A percentile compares a stretch with the other conserved stretches of the same genome.
Conservation (phyloP, 2,888 invertebrate genomes). For the Chrysolina haemoptera region DNA sequence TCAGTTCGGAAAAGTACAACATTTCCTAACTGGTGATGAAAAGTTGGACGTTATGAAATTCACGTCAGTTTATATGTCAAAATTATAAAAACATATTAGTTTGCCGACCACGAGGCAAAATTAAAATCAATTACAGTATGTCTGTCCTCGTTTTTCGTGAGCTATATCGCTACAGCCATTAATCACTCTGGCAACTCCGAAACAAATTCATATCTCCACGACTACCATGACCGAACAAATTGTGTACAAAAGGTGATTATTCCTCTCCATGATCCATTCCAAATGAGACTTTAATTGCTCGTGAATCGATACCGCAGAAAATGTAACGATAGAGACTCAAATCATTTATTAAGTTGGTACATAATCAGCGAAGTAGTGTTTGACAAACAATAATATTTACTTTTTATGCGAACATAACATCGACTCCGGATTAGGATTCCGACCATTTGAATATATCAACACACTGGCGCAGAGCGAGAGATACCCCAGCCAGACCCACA, state of each 20-base stretch:
- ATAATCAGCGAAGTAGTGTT: constrained; percentile 63
- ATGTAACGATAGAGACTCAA: constrained; percentile 38
- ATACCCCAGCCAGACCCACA: constrained; percentile 28
- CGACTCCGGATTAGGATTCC: constrained; percentile 29
- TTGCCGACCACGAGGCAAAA: no score
- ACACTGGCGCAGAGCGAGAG: constrained; percentile 25
- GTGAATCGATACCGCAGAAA: constrained; percentile 43
- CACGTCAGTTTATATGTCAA: no score
- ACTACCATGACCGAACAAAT: constrained; percentile 5
- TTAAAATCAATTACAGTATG: background rate
- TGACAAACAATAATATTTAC: constrained; percentile 68
- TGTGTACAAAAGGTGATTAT: constrained; percentile 31
- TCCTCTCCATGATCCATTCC: constrained; percentile 26
- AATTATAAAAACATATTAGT: no score
- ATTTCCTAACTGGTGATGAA: no score
- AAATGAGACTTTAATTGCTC: constrained; percentile 47
- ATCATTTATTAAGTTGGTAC: constrained; percentile 61
- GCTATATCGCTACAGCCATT: background rate
- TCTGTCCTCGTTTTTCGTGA: background rate
- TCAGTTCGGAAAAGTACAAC: no score
- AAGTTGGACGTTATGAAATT: no score
- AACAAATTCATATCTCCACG: background rate
- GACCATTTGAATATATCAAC: constrained; percentile 44
- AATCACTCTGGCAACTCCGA: constrained; percentile 10
- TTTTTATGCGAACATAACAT: constrained; percentile 46